Evolutionary conservation across 2,888 invertebrate species (phyloP), one percentile per base, ranked within the genome.

Genomic region (Phyllotreta cruciferae): DNA sequence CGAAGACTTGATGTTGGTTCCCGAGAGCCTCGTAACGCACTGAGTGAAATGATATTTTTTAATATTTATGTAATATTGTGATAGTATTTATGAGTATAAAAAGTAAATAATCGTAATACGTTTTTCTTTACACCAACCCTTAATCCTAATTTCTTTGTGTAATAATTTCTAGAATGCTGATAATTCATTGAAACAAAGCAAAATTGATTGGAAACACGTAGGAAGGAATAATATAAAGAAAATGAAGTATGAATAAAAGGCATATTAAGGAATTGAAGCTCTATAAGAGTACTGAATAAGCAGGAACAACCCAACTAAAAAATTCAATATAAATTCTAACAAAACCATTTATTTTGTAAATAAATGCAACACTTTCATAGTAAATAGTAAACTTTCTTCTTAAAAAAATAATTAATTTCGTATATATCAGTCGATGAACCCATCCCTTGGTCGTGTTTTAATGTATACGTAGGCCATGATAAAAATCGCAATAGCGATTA

Each of bases 381-480:
- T 60, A 52, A 53, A 60, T 52, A 52, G 44, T 52, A 42, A 35
- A 44, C 10, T 36, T 42, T 44, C 42, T 41, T 39, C 37, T 60
- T 53, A 60, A 37, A 57, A 37, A n/a, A 34, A 14, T 11, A 7
- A 11, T 9, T 10, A 42, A 41, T 58, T 58, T 41, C 37, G n/a
- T n/a, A 7, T 8, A 24, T 53, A 66, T 71, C 69, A 73, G 66
- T 74, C 73, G 53, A 73, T 68, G 60, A 67, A 70, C 49, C 73
- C 73, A 62, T 71, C 71, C 64, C 70, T 78, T 61, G 92, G 92
- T 74, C 93, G 85, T 9, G 92, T 92, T 81, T 92, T 93, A 49
- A 91, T 79, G 78, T 93, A 93, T 60, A 93, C 88, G 77, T 92
- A 93, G 14, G 87, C 85, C 60, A 88, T 87, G 71, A 94, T 90